Evolutionary conservation across 30 jellyfish, hydroid and myxozoan species (phyloP), one percentile per base, ranked within the genome.

Genomic region (Aurelia aurita complex sp. Pacific): DNA sequence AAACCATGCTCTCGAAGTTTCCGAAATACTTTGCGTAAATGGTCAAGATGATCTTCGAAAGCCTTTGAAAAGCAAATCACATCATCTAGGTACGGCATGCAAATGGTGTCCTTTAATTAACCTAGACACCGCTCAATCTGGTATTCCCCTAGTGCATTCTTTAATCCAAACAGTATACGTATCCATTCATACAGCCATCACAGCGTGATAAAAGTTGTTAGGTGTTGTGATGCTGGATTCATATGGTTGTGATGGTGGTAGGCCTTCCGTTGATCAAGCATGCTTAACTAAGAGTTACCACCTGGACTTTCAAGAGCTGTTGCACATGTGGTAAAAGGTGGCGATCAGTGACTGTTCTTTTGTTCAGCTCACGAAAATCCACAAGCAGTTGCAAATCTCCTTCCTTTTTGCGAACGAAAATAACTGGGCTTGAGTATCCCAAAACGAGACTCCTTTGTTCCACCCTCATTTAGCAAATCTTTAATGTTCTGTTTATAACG

Each of bases 151-250:
- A 23, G 29, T 23, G 29, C 29, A 23, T 23, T 23, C 29, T 23
- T 23, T 23, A 23, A 23, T 23, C 29, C 29, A 23, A 23, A 23
- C 29, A 23, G 29, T 23, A 23, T 23, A 0, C 94, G 85, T 7
- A 75, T 86, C 74, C 92, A 86, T 65, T 79, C 88, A 69, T 77
- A 86, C 55, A 86, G 51, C 17, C 87, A 94, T 88, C 78, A 23
- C 29, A 23, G 29, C 29, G 29, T 23, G 29, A 23, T 23, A 23
- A 23, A 23, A 23, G 29, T 23, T 4, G 92, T 78, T 33, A 63
- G 59, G 35, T 86, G 73, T 43, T 53, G 79, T 3, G 65, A 46
- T 18, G 43, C 83, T 40, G 19, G 73, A 79, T 79, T 81, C 42
- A 79, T 64, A 50, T 15, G 74, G 13, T 73, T 82, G 68, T 23